A percentile compares a stretch with the other conserved stretches of the same genome.
phyloP scores from a whole-genome alignment of 2,113 vertebrate species.

The Chionodraco myersi region DNA sequence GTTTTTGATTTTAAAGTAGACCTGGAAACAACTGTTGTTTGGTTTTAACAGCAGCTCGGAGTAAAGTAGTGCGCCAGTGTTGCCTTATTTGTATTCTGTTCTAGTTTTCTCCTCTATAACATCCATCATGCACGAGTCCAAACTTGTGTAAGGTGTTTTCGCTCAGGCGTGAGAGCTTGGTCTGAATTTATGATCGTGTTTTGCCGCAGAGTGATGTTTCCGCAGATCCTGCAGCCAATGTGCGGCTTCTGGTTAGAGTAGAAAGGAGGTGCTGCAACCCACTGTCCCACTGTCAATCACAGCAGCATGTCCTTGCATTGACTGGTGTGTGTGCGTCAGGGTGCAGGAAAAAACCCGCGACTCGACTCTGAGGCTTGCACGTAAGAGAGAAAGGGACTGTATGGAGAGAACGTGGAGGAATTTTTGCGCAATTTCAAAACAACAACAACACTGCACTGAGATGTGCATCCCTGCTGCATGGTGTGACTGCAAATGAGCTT shows the following conservation, averaged over 20 bases:
- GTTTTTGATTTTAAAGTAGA: background rate
- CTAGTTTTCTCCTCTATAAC: background rate
- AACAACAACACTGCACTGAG: background rate
- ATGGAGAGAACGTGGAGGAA: background rate
- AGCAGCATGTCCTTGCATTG: background rate
- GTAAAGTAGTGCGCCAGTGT: background rate
- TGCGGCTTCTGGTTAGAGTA: background rate
- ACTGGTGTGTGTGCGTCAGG: background rate
- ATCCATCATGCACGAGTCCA: background rate
- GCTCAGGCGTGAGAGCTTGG: background rate
- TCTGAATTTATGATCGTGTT: slow-evolving; percentile 16
- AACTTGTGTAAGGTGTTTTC: background rate
- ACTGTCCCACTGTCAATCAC: background rate
- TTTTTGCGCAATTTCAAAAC: background rate
- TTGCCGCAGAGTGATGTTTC: slow-evolving; percentile 48
- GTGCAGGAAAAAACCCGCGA: background rate
- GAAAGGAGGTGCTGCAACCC: background rate
- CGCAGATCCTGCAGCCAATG: slow-evolving; percentile 43
- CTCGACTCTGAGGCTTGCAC: background rate
- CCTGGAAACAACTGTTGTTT: background rate
- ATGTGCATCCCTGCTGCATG: slow-evolving; percentile 6
- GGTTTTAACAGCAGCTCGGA: background rate
- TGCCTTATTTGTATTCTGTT: slow-evolving; percentile 23
- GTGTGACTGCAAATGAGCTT: background rate
- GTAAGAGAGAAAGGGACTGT: background rate